Percentiles rank a stretch among this genome's conserved stretches.
Evolutionary conservation across 2,797 vertebrate species (phyloP).

Genomic region (Coracias cyanogaster): DNA sequence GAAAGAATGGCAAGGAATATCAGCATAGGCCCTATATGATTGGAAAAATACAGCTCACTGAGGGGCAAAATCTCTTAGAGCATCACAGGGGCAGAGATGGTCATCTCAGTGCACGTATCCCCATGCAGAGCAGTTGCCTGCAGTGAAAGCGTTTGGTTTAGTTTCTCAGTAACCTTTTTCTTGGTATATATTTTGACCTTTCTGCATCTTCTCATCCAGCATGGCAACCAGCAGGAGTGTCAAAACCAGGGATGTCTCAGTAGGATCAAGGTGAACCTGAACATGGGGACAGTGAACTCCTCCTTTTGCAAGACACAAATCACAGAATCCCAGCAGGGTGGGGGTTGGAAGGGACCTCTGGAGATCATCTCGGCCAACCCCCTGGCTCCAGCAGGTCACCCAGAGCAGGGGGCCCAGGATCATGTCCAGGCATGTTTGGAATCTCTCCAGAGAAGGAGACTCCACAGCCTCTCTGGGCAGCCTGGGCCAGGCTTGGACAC

Average conservation of each 20-base stretch:
- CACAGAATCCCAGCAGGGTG: background rate
- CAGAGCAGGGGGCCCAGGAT: background rate
- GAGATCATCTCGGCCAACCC: background rate
- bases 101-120: rapidly evolving
- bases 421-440: background rate
- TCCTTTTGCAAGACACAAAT: background rate
- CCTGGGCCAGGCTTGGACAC: background rate
- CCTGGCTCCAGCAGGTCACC: background rate
- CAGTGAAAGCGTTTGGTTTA: rapidly evolving
- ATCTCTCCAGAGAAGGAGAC: background rate
- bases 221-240: background rate
- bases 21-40: too few species aligned
- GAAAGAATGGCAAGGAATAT: background rate
- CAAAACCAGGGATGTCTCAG: background rate
- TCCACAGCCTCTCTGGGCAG: background rate
- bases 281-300: background rate
- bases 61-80: background rate
- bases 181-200: background rate
- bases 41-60: background rate
- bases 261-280: background rate
- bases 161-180: background rate
- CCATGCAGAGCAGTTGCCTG: rapidly evolving
- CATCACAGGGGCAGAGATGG: background rate
- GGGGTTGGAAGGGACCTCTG: background rate
- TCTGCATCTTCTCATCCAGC: background rate